Evolutionary conservation across 2,113 vertebrate species (phyloP).

Genomic region (Ameiurus melas): DNA sequence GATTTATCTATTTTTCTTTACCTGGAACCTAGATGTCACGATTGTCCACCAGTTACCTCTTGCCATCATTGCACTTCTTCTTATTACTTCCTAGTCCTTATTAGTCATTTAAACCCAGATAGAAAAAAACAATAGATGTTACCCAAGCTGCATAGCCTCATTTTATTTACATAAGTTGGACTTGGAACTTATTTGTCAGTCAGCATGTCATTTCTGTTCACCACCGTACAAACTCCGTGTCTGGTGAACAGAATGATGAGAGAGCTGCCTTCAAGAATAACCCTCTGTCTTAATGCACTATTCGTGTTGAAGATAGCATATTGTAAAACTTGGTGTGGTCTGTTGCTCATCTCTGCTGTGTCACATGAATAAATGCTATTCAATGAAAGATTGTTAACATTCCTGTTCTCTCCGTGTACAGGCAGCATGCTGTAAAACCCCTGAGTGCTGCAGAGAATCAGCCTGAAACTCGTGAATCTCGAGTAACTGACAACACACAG

Average conservation of each 20-base stretch:
- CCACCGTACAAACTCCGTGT: background rate
- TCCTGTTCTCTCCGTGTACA: conserved; percentile 57
- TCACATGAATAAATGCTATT: background rate
- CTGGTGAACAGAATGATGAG: background rate
- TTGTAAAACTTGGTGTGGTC: background rate
- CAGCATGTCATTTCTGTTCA: background rate
- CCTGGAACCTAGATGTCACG: background rate
- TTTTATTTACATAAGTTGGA: background rate
- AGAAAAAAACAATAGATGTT: background rate
- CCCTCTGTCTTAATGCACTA: background rate
- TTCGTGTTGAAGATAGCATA: background rate
- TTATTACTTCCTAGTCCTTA: background rate
- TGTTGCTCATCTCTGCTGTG: background rate
- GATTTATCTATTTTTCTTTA: background rate
- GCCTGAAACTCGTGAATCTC: conserved; percentile 59
- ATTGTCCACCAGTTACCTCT: background rate
- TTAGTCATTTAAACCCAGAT: background rate
- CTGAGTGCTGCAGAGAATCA: conserved; percentile 76
- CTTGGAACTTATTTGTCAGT: background rate
- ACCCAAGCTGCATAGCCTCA: background rate
- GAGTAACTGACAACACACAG: conserved; percentile 22
- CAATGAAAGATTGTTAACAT: background rate
- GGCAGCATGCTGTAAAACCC: conserved; percentile 90
- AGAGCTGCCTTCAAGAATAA: background rate
- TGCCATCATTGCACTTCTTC: background rate